Base-by-base conservation (phyloP, 2,888 invertebrate genomes). In the Parthenolecanium corni region DNA sequence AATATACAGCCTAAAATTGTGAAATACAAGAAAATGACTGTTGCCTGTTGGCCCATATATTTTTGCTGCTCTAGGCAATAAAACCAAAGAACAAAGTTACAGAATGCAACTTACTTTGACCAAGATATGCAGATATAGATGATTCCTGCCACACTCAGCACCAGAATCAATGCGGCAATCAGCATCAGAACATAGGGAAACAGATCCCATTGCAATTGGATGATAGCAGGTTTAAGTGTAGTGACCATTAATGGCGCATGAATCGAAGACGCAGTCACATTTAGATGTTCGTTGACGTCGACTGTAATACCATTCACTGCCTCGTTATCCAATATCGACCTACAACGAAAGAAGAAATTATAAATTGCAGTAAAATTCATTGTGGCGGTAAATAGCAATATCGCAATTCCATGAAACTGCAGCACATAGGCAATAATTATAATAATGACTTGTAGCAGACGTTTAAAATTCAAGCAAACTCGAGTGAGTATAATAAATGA, bases 121-220 rank as follows among this genome's bases (percentile, higher is more conserved):
- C 93, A 94, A 1, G 92, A 92, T 58, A 92, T 84, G 73, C 93
- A 91, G 65, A 94, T 90, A 72, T 94, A 93, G 57, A 92, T 83
- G 52, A 94, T 92, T 5, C 92, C 94, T 56, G 89, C 85, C 12
- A 87, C 79, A 9, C 90, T 90, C 9, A 92, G 81, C 1, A 94
- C 80, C 42, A 93, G 80, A 65, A 94, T 93, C n/a, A 94, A 82
- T 62, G 86, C 85, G 0, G 90, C 93, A 1, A 95, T 80, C 14
- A 89, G 86, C 66, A 95, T 86, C 25, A 94, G 77, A 0, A 92
- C 91, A 68, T 89, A 90, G 18, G 92, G 93, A 68, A 92, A 86
- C 9, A 90, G 86, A 65, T 85, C 84, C 68, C 80, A 80, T 67
- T 79, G 79, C 61, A 80, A 75, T 4, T 79, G 77, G 24, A 76